Evolutionary conservation across 2,797 vertebrate genomes (phyloP), one percentile per base, ranked within the genome.

Genomic region (Cryptoblepharus egeriae): DNA sequence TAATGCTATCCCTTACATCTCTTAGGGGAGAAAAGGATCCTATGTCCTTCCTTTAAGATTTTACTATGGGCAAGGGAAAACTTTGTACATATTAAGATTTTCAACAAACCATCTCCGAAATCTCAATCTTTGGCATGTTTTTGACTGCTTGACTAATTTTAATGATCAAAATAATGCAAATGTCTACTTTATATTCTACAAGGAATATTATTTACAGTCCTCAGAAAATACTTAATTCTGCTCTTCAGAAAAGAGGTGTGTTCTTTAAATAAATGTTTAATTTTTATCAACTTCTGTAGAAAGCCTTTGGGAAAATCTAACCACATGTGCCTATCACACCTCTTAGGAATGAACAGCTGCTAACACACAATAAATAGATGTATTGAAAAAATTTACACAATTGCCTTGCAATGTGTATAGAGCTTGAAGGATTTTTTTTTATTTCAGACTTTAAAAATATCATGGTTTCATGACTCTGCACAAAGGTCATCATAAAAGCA

Each of bases 251-350:
- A 61, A 3, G 26, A 28, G 28, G 18, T 67, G 20, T 69, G 52
- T 13, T 22, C 15, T 79, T 79, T 85, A 88, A 90, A 90, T 72
- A 26, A 89, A 79, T 72, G 83, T 86, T 92, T 6, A n/a, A n/a
- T n/a, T 35, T 70, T 42, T 81, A 85, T 0, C 0, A 63, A 89
- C 87, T 77, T 69, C 87, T 83, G 71, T 61, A 75, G 83, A 82
- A 92, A 89, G 80, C 81, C 82, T 92, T 87, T 8, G 55, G 88
- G 91, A 91, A 91, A 92, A 88, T 85, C 87, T 88, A 91, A 82
- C 70, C 83, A 71, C 55, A 83, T 65, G 84, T 81, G 89, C 84
- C 87, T 84, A 84, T 87, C 83, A 65, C 42, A 0, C 85, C 83
- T 77, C 83, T 77, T 0, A 68, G 92, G 87, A 89, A 91, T 83